These are phyloP conservation scores for Dromococcyx pavoninus DNA, from an alignment of 2,797 vertebrate genomes.

Conservation along the genomic window DNA sequence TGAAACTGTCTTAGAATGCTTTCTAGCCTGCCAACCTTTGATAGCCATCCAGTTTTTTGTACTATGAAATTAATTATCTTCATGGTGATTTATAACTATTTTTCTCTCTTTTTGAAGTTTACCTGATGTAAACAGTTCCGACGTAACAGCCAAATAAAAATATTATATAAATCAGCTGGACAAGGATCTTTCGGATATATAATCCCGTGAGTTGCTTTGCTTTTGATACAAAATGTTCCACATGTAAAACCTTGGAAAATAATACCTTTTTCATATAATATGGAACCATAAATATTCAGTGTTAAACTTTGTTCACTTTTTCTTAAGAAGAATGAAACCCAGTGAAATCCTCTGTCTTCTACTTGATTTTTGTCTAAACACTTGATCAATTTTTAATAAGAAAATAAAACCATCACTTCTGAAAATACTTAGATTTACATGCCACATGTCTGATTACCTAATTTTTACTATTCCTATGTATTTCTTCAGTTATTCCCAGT, in stretches of 20 bases:
- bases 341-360: background rate
- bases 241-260: background rate
- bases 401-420: background rate
- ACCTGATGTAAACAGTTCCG: background rate
- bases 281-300: background rate
- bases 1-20: background rate
- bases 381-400: background rate
- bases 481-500: constrained; percentile 16
- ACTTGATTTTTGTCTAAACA: background rate
- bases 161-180: background rate
- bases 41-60: background rate
- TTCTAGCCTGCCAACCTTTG: background rate
- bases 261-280: background rate
- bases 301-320: background rate
- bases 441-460: background rate
- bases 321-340: background rate
- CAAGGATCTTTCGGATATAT: background rate
- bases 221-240: background rate
- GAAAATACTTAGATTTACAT: constrained; percentile 4
- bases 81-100: background rate
- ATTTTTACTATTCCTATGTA: background rate
- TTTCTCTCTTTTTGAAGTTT: background rate
- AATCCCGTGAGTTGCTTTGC: background rate
- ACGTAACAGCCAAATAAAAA: background rate
- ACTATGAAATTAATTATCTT: constrained; percentile 1